Evolutionary conservation across 2,888 invertebrate genomes (phyloP).

Genomic region (Lycophotia porphyrea): DNA sequence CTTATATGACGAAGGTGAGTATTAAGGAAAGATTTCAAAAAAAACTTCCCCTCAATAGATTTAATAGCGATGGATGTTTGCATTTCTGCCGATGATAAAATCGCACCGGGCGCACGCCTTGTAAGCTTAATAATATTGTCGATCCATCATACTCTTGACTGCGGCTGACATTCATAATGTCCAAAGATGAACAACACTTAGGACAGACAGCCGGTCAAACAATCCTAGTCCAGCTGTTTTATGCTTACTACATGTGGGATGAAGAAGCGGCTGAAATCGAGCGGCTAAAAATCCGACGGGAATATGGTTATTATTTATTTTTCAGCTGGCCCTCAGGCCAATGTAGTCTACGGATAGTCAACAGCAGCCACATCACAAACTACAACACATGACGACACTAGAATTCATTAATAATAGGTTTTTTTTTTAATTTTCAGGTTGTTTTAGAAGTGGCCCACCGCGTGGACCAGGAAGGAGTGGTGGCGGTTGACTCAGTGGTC

Average conservation of each 20-base stretch:
- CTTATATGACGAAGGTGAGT: conserved; percentile 4
- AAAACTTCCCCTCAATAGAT: neutral
- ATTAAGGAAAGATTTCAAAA: neutral
- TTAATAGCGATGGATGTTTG: neutral
- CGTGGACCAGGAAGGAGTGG: conserved; percentile 92
- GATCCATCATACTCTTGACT: neutral
- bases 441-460: conserved; percentile 97
- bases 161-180: neutral
- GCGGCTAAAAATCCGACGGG: too few species aligned
- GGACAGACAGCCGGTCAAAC: neutral
- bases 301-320: neutral
- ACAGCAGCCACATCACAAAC: neutral
- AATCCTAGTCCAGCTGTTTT: neutral
- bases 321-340: neutral
- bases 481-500: conserved; percentile 92
- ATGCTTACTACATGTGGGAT: neutral
- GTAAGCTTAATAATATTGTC: neutral
- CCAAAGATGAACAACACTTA: neutral
- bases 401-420: conserved; percentile 3
- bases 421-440: conserved; percentile 80
- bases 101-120: neutral
- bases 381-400: neutral
- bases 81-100: neutral
- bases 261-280: too few species aligned
- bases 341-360: neutral